Evolutionary conservation across 1,140 invertebrate species (phyloP).

Genomic region (Formica exsecta): DNA sequence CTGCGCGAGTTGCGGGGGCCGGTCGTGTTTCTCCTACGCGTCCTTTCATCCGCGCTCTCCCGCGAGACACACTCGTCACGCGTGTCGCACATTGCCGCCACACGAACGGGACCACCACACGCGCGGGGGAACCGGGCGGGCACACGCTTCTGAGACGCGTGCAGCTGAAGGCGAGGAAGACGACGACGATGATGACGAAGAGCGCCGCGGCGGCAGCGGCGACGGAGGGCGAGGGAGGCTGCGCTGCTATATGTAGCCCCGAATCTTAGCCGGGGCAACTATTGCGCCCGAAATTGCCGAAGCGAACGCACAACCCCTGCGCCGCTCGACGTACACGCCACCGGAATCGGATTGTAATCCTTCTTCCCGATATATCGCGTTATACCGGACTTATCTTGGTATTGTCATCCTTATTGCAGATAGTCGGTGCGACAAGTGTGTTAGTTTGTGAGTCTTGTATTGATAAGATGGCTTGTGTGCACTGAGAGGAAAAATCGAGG

Average conservation of each 20-base stretch:
- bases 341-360: conserved; percentile 1
- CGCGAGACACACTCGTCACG: conserved; percentile 43
- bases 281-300: conserved; percentile 83
- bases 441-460: conserved; percentile 55
- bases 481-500: conserved; percentile 5
- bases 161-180: conserved; percentile 71
- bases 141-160: conserved; percentile 74
- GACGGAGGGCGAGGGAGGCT: conserved; percentile 81
- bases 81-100: conserved; percentile 71
- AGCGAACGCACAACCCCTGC: conserved; percentile 79
- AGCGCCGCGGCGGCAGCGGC: conserved; percentile 36
- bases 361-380: not conserved
- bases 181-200: conserved; percentile 68
- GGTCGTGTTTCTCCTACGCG: not conserved
- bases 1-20: conserved; percentile 2
- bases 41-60: conserved; percentile 8
- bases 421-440: conserved; percentile 62
- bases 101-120: conserved; percentile 62
- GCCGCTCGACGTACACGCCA: conserved; percentile 15
- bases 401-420: not conserved
- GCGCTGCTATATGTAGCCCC: conserved; percentile 86
- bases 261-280: conserved; percentile 84
- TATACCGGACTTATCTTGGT: not conserved
- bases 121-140: conserved; percentile 46
- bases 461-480: conserved; percentile 66